Base-by-base conservation (phyloP, 2,888 invertebrate genomes). In the Mimumesa dahlbomi region DNA sequence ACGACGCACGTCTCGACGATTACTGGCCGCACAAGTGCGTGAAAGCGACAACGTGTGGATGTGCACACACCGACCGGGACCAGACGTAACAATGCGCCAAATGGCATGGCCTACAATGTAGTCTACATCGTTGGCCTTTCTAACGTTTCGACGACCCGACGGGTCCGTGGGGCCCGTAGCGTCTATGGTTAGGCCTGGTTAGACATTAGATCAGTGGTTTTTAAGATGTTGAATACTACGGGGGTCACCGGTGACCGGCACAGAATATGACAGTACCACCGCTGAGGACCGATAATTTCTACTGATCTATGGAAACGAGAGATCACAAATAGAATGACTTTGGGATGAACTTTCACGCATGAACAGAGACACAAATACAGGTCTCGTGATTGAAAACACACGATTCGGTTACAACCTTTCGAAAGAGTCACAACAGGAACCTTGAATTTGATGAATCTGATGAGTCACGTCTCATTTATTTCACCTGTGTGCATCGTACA, bases 1-100 rank as follows among this genome's bases (percentile, higher is more conserved):
- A 66, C 49, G 45, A 52, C 61, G 73, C 62, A 67, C 62, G 54
- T 63, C 56, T 25, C 14, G 34, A 34, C 53, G 36, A 63, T 56
- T 73, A 71, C 19, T 21, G 42, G 45, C 34, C 38, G 29, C 22
- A 16, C 34, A 11, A 46, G 19, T 52, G 61, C 53, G 45, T 34
- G 29, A 66, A 52, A 31, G 21, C 19, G 14, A 36, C 36, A 19
- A n/a, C 25, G 9, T 19, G n/a, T 49, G 6, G 14, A 5, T 5
- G 5, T 11, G 40, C 5, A 3, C 7, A 11, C 40, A n/a, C 4
- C 2, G 38, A 18, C 4, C 9, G 18, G 40, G 40, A n/a, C n/a
- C n/a, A n/a, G n/a, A 42, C 40, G 40, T 42, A 42, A 42, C 16
- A 42, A 18, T 42, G n/a, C 40, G 40, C 40, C 40, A 42, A 42